Conservation (phyloP, 2,888 invertebrate genomes). For the Podabrus alpinus region DNA sequence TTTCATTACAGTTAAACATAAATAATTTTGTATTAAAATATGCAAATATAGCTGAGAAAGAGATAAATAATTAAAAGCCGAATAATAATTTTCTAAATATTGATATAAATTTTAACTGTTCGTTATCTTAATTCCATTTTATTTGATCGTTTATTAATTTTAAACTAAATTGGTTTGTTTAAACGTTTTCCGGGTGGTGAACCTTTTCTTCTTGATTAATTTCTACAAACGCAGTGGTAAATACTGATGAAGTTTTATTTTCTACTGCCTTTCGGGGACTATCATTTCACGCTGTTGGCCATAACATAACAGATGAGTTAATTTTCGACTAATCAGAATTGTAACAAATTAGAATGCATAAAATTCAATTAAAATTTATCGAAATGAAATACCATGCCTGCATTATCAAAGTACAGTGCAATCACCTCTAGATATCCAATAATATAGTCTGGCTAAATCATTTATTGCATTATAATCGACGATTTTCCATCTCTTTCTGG, state of each 20-base stretch:
- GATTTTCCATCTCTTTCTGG: neutral
- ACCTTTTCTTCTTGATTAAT: neutral
- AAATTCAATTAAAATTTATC: neutral
- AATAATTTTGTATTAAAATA: neutral
- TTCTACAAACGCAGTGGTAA: neutral
- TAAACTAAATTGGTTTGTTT: neutral
- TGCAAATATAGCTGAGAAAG: neutral
- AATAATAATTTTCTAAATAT: neutral
- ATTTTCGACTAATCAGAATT: neutral
- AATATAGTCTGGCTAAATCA: neutral
- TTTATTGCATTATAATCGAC: neutral
- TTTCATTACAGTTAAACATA: neutral
- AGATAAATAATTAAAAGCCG: neutral
- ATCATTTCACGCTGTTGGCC: neutral
- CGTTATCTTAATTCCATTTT: neutral
- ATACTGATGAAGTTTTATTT: neutral
- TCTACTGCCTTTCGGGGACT: neutral
- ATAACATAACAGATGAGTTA: neutral
- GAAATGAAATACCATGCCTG: neutral
- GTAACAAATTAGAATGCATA: neutral
- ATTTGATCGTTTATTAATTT: neutral
- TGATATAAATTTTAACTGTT: neutral
- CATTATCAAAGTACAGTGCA: neutral
- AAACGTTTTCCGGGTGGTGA: neutral
- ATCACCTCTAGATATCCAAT: neutral